phyloP scores from a whole-genome alignment of 2,797 vertebrate species.

The Pseudomugil tenellus region DNA sequence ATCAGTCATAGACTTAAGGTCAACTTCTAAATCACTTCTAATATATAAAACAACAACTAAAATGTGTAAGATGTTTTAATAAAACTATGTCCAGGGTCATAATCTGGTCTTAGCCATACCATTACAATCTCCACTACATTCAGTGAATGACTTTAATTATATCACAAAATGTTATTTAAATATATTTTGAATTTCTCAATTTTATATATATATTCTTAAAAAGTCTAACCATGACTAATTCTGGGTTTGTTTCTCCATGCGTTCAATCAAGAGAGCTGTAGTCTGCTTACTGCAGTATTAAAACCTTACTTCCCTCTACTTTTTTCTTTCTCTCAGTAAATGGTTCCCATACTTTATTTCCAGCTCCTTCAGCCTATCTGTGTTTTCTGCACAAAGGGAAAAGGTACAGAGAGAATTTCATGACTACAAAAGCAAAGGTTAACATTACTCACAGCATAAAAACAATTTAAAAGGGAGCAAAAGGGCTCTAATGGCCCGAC shows the following conservation, averaged over 20 bases:
- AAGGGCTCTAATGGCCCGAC: slow-evolving; percentile 84
- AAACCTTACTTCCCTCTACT: slow-evolving; percentile 47
- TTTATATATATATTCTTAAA: slow-evolving; percentile 2
- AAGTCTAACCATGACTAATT: slow-evolving; percentile 15
- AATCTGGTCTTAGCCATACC: not conserved
- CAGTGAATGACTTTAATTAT: not conserved
- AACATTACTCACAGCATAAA: slow-evolving; percentile 86
- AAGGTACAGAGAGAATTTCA: slow-evolving; percentile 82
- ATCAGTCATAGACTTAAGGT: not conserved
- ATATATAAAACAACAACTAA: not conserved
- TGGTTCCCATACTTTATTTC: slow-evolving; percentile 79
- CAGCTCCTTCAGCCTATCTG: slow-evolving; percentile 69
- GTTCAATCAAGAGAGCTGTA: slow-evolving; percentile 15
- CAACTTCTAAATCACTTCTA: not conserved
- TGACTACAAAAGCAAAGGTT: slow-evolving; percentile 87
- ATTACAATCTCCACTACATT: not conserved
- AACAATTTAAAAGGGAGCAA: slow-evolving; percentile 87
- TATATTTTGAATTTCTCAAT: slow-evolving; percentile 3
- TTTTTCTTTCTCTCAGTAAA: slow-evolving; percentile 71
- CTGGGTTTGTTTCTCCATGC: slow-evolving; percentile 30
- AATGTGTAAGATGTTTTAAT: not conserved
- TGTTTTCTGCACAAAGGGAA: slow-evolving; percentile 78
- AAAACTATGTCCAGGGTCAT: no score
- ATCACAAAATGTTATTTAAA: not conserved
- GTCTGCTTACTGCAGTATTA: slow-evolving; percentile 47